Evolutionary conservation across 1,140 invertebrate genomes (phyloP), one percentile per base, ranked within the genome.

Genomic region (Penaeus vannamei): DNA sequence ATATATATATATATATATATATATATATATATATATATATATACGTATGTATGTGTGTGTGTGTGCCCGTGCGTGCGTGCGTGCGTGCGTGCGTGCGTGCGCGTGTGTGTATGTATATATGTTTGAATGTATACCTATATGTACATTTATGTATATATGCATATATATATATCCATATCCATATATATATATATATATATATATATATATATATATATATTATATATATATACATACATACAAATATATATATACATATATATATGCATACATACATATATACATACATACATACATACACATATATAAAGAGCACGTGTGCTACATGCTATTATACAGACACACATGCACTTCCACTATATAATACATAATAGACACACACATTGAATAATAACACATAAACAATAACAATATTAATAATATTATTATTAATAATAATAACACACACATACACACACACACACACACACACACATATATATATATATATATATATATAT

Each of bases 201-300:
- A 84, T 69, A 69, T 69, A 69, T 69, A 69, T 69, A 84, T 84
- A 64, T 32, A 72, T 59, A 53, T 53, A 20, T 72, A 69, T 53
- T 84, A 29, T 84, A 36, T 66, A 84, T 84, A 84, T 84, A 64
- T 84, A 66, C 64, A 61, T 62, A 84, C 46, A 84, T 66, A 84
- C 46, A 84, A 36, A 84, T 66, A 81, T 23, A 81, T 23, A 81
- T 53, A 32, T 23, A 81, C 29, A 81, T 53, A 53, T 53, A 81
- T 53, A 53, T 53, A 81, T 53, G 23, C 23, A 81, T 81, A 81
- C 12, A 81, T 60, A 36, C 53, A 66, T 62, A 84, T 1, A 72
- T 29, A 72, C 32, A 72, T 29, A 72, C 69, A 26, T 29, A 72
- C 19, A 72, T 8, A 72, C n/a, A 72, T 8, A 72, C 32, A 72